Evolutionary conservation across 2,888 invertebrate genomes (phyloP).

Genomic region (Acleris cristana): DNA sequence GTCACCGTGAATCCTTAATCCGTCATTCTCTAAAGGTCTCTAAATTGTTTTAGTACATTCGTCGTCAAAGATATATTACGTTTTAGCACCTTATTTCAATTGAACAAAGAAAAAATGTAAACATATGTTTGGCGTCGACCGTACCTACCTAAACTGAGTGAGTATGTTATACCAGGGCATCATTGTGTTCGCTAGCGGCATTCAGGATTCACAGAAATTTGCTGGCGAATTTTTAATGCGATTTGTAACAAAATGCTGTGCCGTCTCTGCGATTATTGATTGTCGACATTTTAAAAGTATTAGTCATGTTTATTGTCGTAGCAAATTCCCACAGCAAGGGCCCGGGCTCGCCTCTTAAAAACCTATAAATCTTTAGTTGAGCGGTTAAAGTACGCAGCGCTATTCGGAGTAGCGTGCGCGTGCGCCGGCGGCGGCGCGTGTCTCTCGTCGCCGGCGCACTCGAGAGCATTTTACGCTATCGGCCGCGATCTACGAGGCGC

Average conservation of each 20-base stretch:
- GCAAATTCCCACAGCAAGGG: conserved; percentile 28
- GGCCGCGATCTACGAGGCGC: conserved; percentile 66
- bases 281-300: conserved; percentile 11
- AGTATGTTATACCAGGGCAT: no score
- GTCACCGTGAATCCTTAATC: conserved; percentile 82
- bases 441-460: conserved; percentile 67
- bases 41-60: conserved; percentile 2
- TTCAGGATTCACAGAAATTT: conserved; percentile 54
- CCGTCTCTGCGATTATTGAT: neutral
- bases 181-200: no score
- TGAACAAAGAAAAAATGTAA: no score
- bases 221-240: conserved; percentile 58
- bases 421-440: conserved; percentile 58
- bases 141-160: no score
- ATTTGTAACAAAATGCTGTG: conserved; percentile 12
- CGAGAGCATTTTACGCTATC: conserved; percentile 71
- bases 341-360: conserved; percentile 53
- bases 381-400: conserved; percentile 54
- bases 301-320: conserved; percentile 26
- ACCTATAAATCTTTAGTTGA: conserved; percentile 63
- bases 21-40: conserved; percentile 42
- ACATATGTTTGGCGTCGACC: no score
- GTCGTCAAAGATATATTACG: no score
- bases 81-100: no score
- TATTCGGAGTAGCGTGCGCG: conserved; percentile 46